Evolutionary conservation across 2,797 vertebrate genomes (phyloP).

Genomic region (Enteromius viviparus): DNA sequence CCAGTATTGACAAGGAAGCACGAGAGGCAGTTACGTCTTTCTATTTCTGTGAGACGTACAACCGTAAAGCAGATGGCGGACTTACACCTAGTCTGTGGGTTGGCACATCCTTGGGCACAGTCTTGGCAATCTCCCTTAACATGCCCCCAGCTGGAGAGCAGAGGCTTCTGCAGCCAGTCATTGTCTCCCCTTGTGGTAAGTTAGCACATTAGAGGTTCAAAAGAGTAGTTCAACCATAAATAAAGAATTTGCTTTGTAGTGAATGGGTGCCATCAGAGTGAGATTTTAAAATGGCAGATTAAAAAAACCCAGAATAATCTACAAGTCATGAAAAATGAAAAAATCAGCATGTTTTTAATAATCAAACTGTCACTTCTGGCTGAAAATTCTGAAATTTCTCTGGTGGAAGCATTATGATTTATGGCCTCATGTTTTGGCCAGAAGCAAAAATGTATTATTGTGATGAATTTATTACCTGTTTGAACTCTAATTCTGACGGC

Average conservation of each 20-base stretch:
- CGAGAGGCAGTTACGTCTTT: slow-evolving; percentile 93
- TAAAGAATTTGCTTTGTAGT: not conserved
- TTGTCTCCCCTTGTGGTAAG: slow-evolving; percentile 93
- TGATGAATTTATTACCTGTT: not conserved
- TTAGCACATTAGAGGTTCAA: slow-evolving; percentile 46
- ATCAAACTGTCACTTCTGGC: not conserved
- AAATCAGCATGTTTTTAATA: not conserved
- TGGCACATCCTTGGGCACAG: slow-evolving; percentile 92
- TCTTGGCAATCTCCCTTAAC: slow-evolving; percentile 87
- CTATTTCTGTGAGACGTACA: slow-evolving; percentile 92
- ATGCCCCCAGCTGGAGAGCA: slow-evolving; percentile 94
- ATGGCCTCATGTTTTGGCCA: not conserved
- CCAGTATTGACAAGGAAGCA: slow-evolving; percentile 97
- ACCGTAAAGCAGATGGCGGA: slow-evolving; percentile 86
- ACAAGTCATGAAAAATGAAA: not conserved
- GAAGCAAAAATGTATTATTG: not conserved
- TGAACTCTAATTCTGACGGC: not conserved
- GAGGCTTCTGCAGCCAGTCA: slow-evolving; percentile 94
- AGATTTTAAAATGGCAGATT: not conserved
- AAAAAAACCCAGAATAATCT: not conserved
- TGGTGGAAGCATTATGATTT: not conserved
- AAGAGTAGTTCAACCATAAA: not conserved
- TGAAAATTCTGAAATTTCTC: not conserved
- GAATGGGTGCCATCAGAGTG: not conserved
- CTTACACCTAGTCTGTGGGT: slow-evolving; percentile 90